Evolutionary conservation across 2,888 invertebrate genomes (phyloP).

Genomic region (Polyploca ridens): DNA sequence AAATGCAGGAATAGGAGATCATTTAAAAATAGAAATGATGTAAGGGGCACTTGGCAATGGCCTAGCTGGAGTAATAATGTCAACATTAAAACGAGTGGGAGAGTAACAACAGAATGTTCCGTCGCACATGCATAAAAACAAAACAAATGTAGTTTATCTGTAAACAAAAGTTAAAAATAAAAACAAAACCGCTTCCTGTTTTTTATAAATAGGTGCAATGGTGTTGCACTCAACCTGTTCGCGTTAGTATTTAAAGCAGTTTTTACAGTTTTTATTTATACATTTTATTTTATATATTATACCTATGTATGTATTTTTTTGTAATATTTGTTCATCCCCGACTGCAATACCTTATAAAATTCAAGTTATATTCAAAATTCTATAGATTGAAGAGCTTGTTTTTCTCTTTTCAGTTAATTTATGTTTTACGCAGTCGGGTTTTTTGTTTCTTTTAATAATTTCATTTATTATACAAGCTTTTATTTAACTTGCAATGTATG

Average conservation of each 20-base stretch:
- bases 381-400: too few species aligned
- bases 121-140: not conserved
- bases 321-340: too few species aligned
- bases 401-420: too few species aligned
- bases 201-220: not conserved
- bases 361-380: too few species aligned
- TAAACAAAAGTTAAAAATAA: constrained; percentile 4
- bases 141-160: not conserved
- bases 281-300: too few species aligned
- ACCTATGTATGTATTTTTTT: too few species aligned
- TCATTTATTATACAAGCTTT: too few species aligned
- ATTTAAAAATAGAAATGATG: constrained; percentile 1
- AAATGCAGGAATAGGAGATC: not conserved
- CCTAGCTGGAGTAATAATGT: not conserved
- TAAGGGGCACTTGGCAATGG: not conserved
- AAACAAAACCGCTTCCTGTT: constrained; percentile 4
- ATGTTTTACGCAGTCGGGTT: too few species aligned
- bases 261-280: too few species aligned
- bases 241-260: not conserved
- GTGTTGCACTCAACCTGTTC: not conserved
- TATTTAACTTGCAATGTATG: too few species aligned
- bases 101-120: not conserved
- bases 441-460: too few species aligned
- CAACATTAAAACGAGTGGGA: not conserved
- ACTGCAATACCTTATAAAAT: too few species aligned